phyloP scores from a whole-genome alignment of 2,797 vertebrate species.

The Channa striata region DNA sequence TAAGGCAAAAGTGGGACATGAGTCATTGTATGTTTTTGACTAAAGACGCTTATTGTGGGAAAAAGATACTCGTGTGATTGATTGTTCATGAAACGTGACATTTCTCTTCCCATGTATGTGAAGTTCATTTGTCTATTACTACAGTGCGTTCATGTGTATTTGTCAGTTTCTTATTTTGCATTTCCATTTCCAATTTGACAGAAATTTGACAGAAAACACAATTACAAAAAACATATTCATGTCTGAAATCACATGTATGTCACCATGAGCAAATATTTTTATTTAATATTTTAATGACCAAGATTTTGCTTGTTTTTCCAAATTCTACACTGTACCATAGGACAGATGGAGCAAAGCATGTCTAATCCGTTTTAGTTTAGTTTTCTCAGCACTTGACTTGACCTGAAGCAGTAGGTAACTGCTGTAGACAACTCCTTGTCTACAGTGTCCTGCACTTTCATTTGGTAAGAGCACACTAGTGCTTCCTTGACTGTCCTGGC shows the following conservation, averaged over 20 bases:
- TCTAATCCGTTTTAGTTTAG: too few species aligned
- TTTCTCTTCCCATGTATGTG: conserved; percentile 5
- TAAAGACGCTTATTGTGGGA: conserved; percentile 8
- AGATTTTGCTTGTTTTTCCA: too few species aligned
- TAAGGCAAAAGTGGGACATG: conserved; percentile 13
- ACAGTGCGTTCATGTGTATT: conserved; percentile 7
- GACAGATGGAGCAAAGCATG: too few species aligned
- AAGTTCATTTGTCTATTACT: conserved; percentile 23
- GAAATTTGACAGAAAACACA: neutral
- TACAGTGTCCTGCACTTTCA: neutral
- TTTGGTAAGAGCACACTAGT: neutral
- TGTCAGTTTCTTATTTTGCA: conserved; percentile 16
- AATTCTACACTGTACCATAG: too few species aligned
- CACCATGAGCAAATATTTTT: too few species aligned
- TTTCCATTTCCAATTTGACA: conserved; percentile 10
- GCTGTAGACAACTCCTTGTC: neutral
- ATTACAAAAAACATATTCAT: neutral
- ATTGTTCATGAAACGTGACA: neutral
- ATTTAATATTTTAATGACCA: neutral
- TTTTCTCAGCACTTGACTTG: too few species aligned
- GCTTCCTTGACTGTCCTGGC: neutral
- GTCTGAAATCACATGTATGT: too few species aligned
- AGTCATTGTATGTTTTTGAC: conserved; percentile 16
- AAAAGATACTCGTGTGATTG: conserved; percentile 12
- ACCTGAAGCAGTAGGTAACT: too few species aligned